phyloP scores from a whole-genome alignment of 2,888 invertebrate species.

The Belgica antarctica region DNA sequence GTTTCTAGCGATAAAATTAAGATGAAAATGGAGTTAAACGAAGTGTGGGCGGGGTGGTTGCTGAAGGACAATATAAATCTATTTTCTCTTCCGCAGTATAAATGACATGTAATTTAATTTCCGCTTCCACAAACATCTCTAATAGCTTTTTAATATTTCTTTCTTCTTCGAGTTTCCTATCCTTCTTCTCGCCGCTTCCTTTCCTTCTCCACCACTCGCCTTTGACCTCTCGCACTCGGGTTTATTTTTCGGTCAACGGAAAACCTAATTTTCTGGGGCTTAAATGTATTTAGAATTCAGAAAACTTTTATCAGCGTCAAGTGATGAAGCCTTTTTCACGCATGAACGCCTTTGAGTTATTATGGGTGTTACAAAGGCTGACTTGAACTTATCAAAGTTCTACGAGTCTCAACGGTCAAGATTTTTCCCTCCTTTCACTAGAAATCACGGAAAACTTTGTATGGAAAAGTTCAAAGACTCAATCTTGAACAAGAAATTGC shows the following conservation, averaged over 20 bases:
- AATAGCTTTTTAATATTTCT: constrained; percentile 29
- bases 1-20: constrained; percentile 7
- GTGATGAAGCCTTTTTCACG: neutral
- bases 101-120: constrained; percentile 41
- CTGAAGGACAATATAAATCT: constrained; percentile 33
- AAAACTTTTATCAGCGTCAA: neutral
- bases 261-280: constrained; percentile 23
- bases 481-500: no score
- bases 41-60: neutral
- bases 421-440: neutral
- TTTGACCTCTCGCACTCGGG: neutral
- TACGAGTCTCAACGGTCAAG: neutral
- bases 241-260: neutral
- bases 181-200: neutral
- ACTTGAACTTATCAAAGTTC: neutral
- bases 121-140: constrained; percentile 27
- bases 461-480: no score
- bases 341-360: neutral
- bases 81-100: constrained; percentile 20
- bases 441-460: no score
- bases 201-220: neutral
- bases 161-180: neutral
- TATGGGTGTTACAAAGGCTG: neutral
- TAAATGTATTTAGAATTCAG: neutral
- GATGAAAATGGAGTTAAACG: neutral